phyloP scores from a whole-genome alignment of 2,113 vertebrate genomes.

The Tursiops truncatus region DNA sequence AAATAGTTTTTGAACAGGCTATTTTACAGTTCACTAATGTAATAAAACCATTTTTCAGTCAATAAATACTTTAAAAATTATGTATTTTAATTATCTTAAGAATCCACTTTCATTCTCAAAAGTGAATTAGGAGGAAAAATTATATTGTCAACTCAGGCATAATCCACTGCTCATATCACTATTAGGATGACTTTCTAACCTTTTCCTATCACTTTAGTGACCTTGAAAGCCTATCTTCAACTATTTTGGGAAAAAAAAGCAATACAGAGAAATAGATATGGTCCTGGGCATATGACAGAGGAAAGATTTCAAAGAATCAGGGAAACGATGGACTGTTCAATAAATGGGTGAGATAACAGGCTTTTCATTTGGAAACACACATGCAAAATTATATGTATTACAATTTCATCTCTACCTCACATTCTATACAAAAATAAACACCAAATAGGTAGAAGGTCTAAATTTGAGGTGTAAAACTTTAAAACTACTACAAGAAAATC shows the following conservation, averaged over 20 bases:
- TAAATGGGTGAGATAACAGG: not conserved
- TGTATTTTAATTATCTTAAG: not conserved
- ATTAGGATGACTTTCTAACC: not conserved
- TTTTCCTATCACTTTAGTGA: not conserved
- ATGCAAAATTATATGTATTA: not conserved
- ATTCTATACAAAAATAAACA: not conserved
- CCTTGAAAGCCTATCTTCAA: not conserved
- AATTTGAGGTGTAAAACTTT: not conserved
- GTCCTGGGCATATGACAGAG: not conserved
- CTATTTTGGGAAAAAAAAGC: not conserved
- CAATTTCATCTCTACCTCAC: not conserved
- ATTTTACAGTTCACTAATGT: not conserved
- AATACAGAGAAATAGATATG: not conserved
- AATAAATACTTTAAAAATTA: conserved; percentile 21
- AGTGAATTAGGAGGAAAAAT: not conserved
- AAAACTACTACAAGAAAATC: not conserved
- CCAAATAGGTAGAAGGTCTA: not conserved
- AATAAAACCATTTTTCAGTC: not conserved
- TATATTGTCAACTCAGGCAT: not conserved
- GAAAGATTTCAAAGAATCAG: not conserved
- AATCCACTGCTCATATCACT: not conserved
- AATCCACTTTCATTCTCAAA: not conserved
- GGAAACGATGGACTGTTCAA: not conserved
- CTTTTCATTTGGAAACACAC: not conserved
- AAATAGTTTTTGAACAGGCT: not conserved